These are phyloP conservation scores for Chelmon rostratus DNA, from an alignment of 2,797 vertebrate genomes.

Conservation along the genomic window DNA sequence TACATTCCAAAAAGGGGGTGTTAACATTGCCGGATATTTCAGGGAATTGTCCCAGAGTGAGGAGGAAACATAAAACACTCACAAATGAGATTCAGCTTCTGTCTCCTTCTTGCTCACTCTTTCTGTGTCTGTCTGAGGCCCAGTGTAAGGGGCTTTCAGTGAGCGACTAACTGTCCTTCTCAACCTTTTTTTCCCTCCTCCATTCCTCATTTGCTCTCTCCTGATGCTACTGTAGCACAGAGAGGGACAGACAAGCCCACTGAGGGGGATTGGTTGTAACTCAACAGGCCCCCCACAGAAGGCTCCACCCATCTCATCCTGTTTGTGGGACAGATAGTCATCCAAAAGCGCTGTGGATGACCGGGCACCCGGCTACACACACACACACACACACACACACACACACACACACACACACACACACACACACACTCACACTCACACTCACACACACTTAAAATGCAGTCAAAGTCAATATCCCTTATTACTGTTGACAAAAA, in stretches of 20 bases:
- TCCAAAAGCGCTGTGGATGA: slow-evolving; percentile 51
- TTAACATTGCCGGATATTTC: slow-evolving; percentile 41
- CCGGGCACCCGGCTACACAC: slow-evolving; percentile 17
- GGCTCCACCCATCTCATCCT: slow-evolving; percentile 73
- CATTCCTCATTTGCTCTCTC: slow-evolving; percentile 70
- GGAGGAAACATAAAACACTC: slow-evolving; percentile 51
- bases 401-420: neutral
- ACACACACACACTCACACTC: slow-evolving; percentile 12
- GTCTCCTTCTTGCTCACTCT: slow-evolving; percentile 62
- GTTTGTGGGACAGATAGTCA: slow-evolving; percentile 71
- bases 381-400: slow-evolving; percentile 1
- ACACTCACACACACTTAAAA: slow-evolving; percentile 10
- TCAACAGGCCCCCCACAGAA: slow-evolving; percentile 76
- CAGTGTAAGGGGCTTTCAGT: slow-evolving; percentile 70
- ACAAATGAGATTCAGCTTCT: slow-evolving; percentile 67
- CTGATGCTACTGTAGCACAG: slow-evolving; percentile 62
- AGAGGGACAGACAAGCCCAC: slow-evolving; percentile 69
- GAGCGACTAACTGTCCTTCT: slow-evolving; percentile 61
- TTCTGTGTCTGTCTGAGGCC: slow-evolving; percentile 74
- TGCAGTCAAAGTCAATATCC: slow-evolving; percentile 12
- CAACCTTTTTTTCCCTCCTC: slow-evolving; percentile 31
- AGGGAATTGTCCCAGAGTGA: slow-evolving; percentile 43
- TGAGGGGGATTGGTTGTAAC: slow-evolving; percentile 73
- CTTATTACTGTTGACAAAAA: slow-evolving; percentile 27
- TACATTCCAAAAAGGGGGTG: slow-evolving; percentile 14